Base-by-base conservation (phyloP, 1,140 invertebrate species). In the Zaprionus vittiger region DNA sequence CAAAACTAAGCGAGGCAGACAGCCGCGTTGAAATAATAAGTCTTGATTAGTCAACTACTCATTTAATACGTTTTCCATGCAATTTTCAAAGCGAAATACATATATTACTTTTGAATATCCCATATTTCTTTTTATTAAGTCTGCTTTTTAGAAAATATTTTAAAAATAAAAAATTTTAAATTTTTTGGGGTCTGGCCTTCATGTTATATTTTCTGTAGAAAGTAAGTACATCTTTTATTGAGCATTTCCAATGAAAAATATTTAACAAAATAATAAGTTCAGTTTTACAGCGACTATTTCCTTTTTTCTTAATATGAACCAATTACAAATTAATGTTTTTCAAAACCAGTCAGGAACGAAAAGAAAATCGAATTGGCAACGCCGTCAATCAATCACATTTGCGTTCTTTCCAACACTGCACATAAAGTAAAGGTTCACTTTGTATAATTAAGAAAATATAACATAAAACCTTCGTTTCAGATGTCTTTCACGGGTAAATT, bases 401-500 rank as follows among this genome's bases (percentile, higher is more conserved):
- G 2, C 62, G 15, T 44, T 49, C 34, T 76, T 47, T 31, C 26
- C 9, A 31, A 28, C 28, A 11, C 38, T 41, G 22, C 12, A 56
- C 17, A 24, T 11, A 52, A 37, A 54, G 22, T 37, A 34, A 37
- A 84, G 70, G 82, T 85, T 52, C 44, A 62, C 59, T 52, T 75
- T 61, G 9, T 20, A 2, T 28, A 55, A 71, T 68, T 17, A 15
- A 24, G 9, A 11, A 37, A 55, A 73, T 70, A 69, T 91, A 14
- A 81, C 71, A 77, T 37, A 89, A 85, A 84, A 69, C 1, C 5
- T 2, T 12, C 12, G 11, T 64, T 57, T 2, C 9, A 91, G 79
- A 91, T 91, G 89, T 83, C 85, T 0, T 73, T 91, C 26, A 66
- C 71, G 0, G 62, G 63, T 54, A 90, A 77, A 79, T 65, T 91